Conservation (phyloP, 2,888 invertebrate species). For the Drosophila atripex region DNA sequence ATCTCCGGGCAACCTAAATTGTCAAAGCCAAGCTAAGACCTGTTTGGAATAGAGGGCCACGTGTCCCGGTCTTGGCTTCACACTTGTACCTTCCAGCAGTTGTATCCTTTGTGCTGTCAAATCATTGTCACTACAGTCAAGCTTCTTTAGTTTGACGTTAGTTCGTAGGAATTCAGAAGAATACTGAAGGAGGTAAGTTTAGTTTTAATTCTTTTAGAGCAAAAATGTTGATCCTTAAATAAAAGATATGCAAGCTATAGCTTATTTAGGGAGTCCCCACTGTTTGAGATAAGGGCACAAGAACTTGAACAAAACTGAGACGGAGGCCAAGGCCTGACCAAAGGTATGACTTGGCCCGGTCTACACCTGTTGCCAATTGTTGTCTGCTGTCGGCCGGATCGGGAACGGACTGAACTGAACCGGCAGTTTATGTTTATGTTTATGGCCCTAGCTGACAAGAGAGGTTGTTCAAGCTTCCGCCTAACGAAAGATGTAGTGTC, state of each 20-base stretch:
- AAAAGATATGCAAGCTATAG: too few species aligned
- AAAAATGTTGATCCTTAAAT: background rate
- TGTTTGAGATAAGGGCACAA: constrained; percentile 58
- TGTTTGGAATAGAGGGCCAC: constrained; percentile 55
- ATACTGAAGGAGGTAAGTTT: too few species aligned
- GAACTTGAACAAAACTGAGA: constrained; percentile 34
- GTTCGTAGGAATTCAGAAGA: too few species aligned
- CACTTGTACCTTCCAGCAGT: constrained; percentile 47
- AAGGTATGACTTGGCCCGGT: constrained; percentile 57
- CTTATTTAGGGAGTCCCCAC: background rate
- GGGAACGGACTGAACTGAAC: constrained; percentile 23
- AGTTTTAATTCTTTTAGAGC: too few species aligned
- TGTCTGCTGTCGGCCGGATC: constrained; percentile 32
- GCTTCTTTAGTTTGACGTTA: background rate
- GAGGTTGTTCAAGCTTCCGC: constrained; percentile 50
- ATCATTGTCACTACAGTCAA: constrained; percentile 43
- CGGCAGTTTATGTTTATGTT: constrained; percentile 74
- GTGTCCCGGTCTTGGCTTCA: constrained; percentile 53
- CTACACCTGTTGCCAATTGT: constrained; percentile 76
- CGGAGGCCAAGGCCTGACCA: constrained; percentile 17
- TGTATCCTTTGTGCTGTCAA: constrained; percentile 61
- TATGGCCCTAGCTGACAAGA: constrained; percentile 49
- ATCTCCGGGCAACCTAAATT: constrained; percentile 36
- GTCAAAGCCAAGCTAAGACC: constrained; percentile 64
- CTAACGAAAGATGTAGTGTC: constrained; percentile 53